Conservation (phyloP, 2,797 vertebrate genomes). For the Acanthiza pusilla region DNA sequence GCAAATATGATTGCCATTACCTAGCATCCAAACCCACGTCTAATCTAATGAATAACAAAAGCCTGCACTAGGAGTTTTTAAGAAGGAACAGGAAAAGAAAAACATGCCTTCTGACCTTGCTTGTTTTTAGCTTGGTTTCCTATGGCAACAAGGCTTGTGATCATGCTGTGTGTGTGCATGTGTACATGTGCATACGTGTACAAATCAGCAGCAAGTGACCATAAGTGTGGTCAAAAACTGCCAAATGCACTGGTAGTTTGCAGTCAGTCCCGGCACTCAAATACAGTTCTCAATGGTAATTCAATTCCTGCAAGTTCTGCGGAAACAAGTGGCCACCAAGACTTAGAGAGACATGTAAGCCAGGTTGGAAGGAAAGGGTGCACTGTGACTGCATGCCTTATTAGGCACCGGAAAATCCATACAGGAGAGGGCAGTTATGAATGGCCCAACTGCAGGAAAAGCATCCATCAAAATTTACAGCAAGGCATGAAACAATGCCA, state of each 20-base stretch:
- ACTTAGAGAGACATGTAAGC: background rate
- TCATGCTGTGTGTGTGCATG: background rate
- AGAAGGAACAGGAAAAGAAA: constrained; percentile 26
- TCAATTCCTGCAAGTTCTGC: background rate
- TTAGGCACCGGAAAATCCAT: background rate
- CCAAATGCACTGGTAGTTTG: background rate
- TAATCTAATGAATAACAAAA: background rate
- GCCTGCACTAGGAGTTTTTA: background rate
- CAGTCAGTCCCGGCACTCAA: background rate
- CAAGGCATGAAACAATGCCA: background rate
- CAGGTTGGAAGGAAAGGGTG: background rate
- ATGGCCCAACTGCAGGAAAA: background rate
- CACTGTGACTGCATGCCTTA: background rate
- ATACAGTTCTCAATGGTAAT: background rate
- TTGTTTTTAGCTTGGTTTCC: constrained; percentile 52
- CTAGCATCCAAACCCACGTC: background rate
- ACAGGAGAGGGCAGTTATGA: background rate
- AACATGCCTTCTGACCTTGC: constrained; percentile 50
- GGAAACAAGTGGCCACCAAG: background rate
- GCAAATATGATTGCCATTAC: background rate
- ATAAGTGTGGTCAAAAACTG: background rate
- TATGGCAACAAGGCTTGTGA: constrained; percentile 45
- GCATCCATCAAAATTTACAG: background rate
- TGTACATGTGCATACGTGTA: background rate
- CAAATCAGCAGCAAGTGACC: background rate